A percentile compares a stretch with the other conserved stretches of the same genome.
These are phyloP conservation scores for Acronicta psi DNA, from an alignment of 2,888 invertebrate genomes.

Conservation along the genomic window DNA sequence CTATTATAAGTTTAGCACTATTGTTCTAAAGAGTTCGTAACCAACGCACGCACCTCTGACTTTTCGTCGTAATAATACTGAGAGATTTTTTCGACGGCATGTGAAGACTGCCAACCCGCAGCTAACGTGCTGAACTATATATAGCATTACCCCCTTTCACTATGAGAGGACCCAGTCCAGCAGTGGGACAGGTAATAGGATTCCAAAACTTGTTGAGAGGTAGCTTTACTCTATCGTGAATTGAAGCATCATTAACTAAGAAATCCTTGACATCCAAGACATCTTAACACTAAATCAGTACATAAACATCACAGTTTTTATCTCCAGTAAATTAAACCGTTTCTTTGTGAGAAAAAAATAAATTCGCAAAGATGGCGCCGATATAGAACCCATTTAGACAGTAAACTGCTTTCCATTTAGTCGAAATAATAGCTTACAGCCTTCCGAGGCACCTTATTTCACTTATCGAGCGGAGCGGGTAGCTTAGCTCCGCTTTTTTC, in stretches of 20 bases:
- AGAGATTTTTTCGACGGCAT: too few relatives aligned
- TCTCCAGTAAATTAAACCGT: constrained; percentile 41
- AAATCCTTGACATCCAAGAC: constrained; percentile 3
- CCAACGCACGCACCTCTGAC: too few relatives aligned
- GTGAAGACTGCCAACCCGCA: too few relatives aligned
- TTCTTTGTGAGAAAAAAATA: constrained; percentile 49
- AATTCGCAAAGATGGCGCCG: constrained; percentile 56
- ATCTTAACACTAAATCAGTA: constrained; percentile 21
- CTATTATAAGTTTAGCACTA: too few relatives aligned
- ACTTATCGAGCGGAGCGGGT: constrained; percentile 56
- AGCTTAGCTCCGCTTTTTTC: constrained; percentile 19
- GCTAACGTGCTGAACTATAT: too few relatives aligned
- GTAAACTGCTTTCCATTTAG: constrained; percentile 64
- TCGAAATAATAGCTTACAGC: constrained; percentile 62
- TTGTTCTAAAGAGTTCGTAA: too few relatives aligned
- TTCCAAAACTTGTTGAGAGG: too few relatives aligned
- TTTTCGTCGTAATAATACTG: too few relatives aligned
- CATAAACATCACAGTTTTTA: constrained; percentile 37
- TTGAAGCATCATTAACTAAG: not conserved
- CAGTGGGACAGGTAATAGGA: too few relatives aligned
- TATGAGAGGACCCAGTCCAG: too few relatives aligned
- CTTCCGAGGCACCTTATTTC: constrained; percentile 58
- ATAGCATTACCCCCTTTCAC: too few relatives aligned
- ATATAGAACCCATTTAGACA: constrained; percentile 61
- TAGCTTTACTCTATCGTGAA: too few relatives aligned